These are phyloP conservation scores for Loris lydekkerianus DNA, from an alignment of 2,797 vertebrate species.

Conservation along the genomic window DNA sequence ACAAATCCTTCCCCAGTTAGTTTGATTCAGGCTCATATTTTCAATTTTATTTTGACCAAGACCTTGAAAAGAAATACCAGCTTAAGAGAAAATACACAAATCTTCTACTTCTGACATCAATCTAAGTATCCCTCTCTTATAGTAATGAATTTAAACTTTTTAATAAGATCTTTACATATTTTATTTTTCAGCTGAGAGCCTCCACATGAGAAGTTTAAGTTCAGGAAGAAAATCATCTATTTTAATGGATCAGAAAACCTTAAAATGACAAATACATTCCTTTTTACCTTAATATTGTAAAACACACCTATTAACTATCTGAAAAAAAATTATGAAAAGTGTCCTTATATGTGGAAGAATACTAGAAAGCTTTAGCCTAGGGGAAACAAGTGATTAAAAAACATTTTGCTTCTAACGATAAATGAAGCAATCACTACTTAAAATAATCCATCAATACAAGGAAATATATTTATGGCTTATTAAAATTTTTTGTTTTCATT, in stretches of 20 bases:
- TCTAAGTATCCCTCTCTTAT: background rate
- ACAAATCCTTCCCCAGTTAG: background rate
- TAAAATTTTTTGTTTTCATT: conserved; percentile 43
- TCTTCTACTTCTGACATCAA: background rate
- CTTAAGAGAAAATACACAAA: conserved; percentile 17
- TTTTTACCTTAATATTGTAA: conserved; percentile 37
- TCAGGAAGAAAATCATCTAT: background rate
- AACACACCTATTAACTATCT: background rate
- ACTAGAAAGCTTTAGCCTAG: conserved; percentile 43
- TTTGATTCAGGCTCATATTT: conserved; percentile 41
- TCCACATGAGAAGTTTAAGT: background rate
- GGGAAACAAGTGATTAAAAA: conserved; percentile 50
- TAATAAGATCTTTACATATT: conserved; percentile 13
- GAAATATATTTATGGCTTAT: background rate
- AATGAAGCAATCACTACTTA: conserved; percentile 45
- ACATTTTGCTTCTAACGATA: conserved; percentile 45
- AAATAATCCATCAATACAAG: background rate
- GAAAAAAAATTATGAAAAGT: background rate
- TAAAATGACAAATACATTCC: background rate
- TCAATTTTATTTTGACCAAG: conserved; percentile 19
- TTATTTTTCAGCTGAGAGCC: conserved; percentile 18
- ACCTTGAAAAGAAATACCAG: conserved; percentile 44
- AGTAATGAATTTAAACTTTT: background rate
- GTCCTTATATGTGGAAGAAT: background rate
- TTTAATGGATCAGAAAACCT: background rate